These are phyloP conservation scores for Galbula dea DNA, from an alignment of 2,113 vertebrate species.

Conservation along the genomic window DNA sequence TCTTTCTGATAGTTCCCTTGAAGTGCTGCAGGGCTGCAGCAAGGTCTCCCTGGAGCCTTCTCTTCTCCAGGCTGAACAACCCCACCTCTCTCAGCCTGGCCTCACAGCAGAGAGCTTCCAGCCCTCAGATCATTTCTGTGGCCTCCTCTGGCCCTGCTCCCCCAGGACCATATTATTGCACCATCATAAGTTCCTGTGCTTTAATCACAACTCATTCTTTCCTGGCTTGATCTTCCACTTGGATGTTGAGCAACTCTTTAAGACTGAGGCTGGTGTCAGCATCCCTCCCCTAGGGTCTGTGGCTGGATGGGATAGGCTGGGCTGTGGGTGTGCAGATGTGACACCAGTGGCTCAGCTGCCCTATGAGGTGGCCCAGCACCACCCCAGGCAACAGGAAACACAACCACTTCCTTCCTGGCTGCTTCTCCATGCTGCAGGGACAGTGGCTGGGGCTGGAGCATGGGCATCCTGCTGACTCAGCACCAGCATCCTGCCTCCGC, in stretches of 20 bases:
- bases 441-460: neutral
- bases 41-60: neutral
- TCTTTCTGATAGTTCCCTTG: neutral
- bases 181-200: neutral
- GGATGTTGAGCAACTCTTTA: rapidly evolving
- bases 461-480: neutral
- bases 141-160: neutral
- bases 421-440: neutral
- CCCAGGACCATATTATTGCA: neutral
- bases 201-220: neutral
- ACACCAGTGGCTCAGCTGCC: neutral
- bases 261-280: no score
- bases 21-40: neutral
- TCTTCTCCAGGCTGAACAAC: neutral
- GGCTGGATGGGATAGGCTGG: rapidly evolving
- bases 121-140: neutral
- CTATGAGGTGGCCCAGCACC: no score
- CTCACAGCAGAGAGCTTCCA: neutral
- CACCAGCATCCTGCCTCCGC: neutral
- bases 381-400: rapidly evolving
- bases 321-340: rapidly evolving
- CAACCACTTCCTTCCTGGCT: rapidly evolving
- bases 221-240: rapidly evolving
- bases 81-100: neutral
- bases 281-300: rapidly evolving